phyloP scores from a whole-genome alignment of 2,888 invertebrate species.

The Drosophila ezoana region DNA sequence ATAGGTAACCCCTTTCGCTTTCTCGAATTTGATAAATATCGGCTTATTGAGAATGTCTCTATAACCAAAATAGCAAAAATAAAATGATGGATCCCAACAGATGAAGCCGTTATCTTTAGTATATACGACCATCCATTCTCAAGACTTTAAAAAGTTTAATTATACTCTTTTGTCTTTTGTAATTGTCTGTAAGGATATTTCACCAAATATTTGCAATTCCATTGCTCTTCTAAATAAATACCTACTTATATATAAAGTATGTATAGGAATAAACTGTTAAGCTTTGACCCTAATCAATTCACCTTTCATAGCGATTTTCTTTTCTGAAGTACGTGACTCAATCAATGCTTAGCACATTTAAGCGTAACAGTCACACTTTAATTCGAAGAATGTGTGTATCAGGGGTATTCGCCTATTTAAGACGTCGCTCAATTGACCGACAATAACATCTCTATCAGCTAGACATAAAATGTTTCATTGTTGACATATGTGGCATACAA shows the following conservation, averaged over 20 bases:
- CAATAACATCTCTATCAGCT: slow-evolving; percentile 60
- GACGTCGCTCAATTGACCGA: slow-evolving; percentile 46
- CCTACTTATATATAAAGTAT: slow-evolving; percentile 5
- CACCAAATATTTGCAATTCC: neutral
- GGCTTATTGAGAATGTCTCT: too few relatives aligned
- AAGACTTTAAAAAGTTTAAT: too few relatives aligned
- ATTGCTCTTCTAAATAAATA: neutral
- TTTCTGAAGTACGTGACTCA: slow-evolving; percentile 62
- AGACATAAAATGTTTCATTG: slow-evolving; percentile 20
- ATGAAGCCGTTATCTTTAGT: too few relatives aligned
- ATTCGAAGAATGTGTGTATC: slow-evolving; percentile 29
- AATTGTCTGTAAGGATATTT: too few relatives aligned
- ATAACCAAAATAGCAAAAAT: too few relatives aligned
- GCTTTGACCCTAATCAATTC: slow-evolving; percentile 11
- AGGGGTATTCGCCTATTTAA: slow-evolving; percentile 50
- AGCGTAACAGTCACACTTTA: slow-evolving; percentile 54
- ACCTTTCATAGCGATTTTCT: slow-evolving; percentile 2
- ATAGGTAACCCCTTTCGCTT: too few relatives aligned
- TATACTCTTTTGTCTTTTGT: too few relatives aligned
- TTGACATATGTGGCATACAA: slow-evolving; percentile 74
- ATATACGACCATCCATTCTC: too few relatives aligned
- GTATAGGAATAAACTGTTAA: neutral
- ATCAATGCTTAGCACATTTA: slow-evolving; percentile 66
- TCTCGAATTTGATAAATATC: too few relatives aligned
- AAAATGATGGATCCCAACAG: too few relatives aligned